Evolutionary conservation across 2,888 invertebrate genomes (phyloP).

Genomic region (Thecophora atra): DNA sequence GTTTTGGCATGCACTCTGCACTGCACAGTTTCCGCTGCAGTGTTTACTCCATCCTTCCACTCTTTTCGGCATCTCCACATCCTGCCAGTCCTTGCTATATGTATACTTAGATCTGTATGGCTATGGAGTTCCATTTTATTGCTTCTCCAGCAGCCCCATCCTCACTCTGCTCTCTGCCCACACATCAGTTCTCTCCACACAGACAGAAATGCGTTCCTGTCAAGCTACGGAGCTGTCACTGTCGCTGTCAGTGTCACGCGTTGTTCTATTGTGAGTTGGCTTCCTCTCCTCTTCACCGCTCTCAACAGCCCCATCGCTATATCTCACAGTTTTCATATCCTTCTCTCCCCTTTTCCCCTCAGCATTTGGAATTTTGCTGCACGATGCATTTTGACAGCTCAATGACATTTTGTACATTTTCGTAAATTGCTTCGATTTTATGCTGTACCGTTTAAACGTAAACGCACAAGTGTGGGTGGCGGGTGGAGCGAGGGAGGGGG

Average conservation of each 20-base stretch:
- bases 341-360: slow-evolving; percentile 32
- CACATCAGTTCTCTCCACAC: slow-evolving; percentile 34
- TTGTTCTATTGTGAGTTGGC: slow-evolving; percentile 1
- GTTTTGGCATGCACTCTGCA: slow-evolving; percentile 35
- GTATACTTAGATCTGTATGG: too few relatives aligned
- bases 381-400: slow-evolving; percentile 61
- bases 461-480: slow-evolving; percentile 1
- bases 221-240: slow-evolving; percentile 59
- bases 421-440: slow-evolving; percentile 61
- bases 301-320: background rate
- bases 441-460: slow-evolving; percentile 35
- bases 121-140: background rate
- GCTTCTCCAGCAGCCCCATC: background rate
- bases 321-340: background rate
- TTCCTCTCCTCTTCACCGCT: background rate
- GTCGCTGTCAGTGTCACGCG: slow-evolving; percentile 47
- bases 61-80: background rate
- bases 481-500: background rate
- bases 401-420: slow-evolving; percentile 63
- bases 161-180: background rate
- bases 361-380: slow-evolving; percentile 39
- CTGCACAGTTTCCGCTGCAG: slow-evolving; percentile 8
- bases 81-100: background rate
- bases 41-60: background rate
- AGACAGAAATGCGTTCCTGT: slow-evolving; percentile 46